Base-by-base conservation (phyloP, 1,140 invertebrate species). In the Adoxophyes honmai region DNA sequence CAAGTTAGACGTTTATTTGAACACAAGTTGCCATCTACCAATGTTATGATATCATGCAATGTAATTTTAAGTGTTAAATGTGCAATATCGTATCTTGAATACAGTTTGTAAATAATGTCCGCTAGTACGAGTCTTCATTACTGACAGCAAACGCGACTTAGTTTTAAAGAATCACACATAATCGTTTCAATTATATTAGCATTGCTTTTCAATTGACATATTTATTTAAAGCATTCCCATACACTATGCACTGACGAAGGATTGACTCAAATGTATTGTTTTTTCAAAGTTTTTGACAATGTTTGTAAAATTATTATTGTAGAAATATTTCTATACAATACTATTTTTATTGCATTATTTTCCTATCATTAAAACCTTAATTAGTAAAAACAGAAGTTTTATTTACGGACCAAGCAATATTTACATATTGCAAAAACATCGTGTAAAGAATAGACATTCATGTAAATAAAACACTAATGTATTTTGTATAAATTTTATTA, bases 401-500 rank as follows among this genome's bases (percentile, higher is more conserved):
- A 66, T 75, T 72, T 60, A 4, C 35, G 52, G 34, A 36, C 63
- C 8, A 11, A 56, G 37, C 34, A 51, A 36, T 34, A 55, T 2
- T 36, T 55, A 33, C n/a, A 14, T 35, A 56, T 37, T 57, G 54
- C 52, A 44, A 33, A 42, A 56, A 14, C 28, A 52, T n/a, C n/a
- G n/a, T n/a, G n/a, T n/a, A n/a, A n/a, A n/a, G n/a, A n/a, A n/a
- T n/a, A n/a, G n/a, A n/a, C n/a, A n/a, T 33, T 39, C 37, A 33
- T 7, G 21, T 34, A 16, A n/a, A 37, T 36, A 73, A 76, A 74
- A 77, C 66, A 37, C 13, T 38, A 35, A 61, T 37, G 62, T 73
- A 70, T 80, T 82, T 81, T 69, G 70, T 87, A 85, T 75, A 87
- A 87, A 82, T 82, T 87, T 87, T 87, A 85, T 87, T 87, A 85